phyloP scores from a whole-genome alignment of 2,797 vertebrate species.

The Helostoma temminkii region DNA sequence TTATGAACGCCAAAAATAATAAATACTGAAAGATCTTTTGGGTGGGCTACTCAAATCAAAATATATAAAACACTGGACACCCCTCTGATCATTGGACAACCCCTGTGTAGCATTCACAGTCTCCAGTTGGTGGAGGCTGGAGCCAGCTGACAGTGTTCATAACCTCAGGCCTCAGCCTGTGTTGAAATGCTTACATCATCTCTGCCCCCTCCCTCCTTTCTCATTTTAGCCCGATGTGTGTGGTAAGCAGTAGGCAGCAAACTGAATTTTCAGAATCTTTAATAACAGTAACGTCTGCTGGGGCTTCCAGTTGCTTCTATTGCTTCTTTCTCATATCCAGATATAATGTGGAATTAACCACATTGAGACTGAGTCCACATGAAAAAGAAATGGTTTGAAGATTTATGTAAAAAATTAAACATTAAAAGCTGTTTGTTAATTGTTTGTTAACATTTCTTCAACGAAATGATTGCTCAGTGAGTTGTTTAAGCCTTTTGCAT shows the following conservation, averaged over 20 bases:
- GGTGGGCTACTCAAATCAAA: slow-evolving; percentile 1
- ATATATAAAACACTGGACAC: slow-evolving; percentile 18
- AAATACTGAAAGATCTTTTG: neutral
- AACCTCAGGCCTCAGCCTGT: slow-evolving; percentile 74
- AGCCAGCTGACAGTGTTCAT: slow-evolving; percentile 69
- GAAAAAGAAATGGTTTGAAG: neutral
- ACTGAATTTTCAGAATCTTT: slow-evolving; percentile 19
- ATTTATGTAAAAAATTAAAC: neutral
- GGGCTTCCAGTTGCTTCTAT: neutral
- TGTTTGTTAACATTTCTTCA: neutral
- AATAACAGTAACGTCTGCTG: slow-evolving; percentile 14
- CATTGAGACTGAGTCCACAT: neutral
- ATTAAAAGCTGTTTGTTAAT: too few relatives aligned
- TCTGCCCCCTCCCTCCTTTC: slow-evolving; percentile 16
- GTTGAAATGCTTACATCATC: slow-evolving; percentile 78
- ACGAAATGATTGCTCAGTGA: slow-evolving; percentile 3
- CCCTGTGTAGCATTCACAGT: slow-evolving; percentile 54
- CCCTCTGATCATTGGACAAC: slow-evolving; percentile 20
- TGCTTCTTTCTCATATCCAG: neutral
- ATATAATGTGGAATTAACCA: neutral
- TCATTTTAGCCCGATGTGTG: slow-evolving; percentile 29
- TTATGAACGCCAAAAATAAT: neutral
- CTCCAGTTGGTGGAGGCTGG: slow-evolving; percentile 71
- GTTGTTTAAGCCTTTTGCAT: slow-evolving; percentile 20
- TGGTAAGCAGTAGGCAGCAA: slow-evolving; percentile 26